These are phyloP conservation scores for Cactoblastis cactorum DNA, from an alignment of 2,888 invertebrate genomes.

Conservation along the genomic window DNA sequence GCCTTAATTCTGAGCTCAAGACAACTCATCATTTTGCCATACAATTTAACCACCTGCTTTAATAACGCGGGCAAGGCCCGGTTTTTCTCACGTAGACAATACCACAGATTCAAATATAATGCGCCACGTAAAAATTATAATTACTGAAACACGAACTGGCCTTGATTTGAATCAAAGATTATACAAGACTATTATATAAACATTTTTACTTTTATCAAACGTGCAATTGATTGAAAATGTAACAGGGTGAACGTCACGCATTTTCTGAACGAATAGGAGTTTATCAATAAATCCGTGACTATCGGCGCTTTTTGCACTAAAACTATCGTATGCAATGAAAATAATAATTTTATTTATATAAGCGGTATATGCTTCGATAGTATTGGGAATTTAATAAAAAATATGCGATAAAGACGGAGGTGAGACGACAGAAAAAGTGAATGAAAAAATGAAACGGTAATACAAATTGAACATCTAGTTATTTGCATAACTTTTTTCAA, in stretches of 20 bases:
- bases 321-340: too few relatives aligned
- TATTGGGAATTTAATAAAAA: too few relatives aligned
- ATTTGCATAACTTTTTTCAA: too few relatives aligned
- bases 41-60: not conserved
- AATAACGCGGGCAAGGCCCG: not conserved
- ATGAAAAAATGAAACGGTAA: too few relatives aligned
- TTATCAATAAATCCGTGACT: not conserved
- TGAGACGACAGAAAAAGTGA: too few relatives aligned
- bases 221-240: not conserved
- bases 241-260: not conserved
- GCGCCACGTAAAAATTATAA: conserved; percentile 1
- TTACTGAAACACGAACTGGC: not conserved
- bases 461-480: too few relatives aligned
- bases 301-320: too few relatives aligned
- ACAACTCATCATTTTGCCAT: conserved; percentile 1
- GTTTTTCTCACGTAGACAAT: not conserved
- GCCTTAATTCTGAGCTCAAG: conserved; percentile 1
- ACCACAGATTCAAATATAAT: not conserved
- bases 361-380: too few relatives aligned
- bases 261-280: not conserved
- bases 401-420: too few relatives aligned
- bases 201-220: not conserved
- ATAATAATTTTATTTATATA: too few relatives aligned
- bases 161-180: not conserved
- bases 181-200: too few relatives aligned